These are phyloP conservation scores for Habroteleia sp. DNA, from an alignment of 2,888 invertebrate genomes.

Conservation along the genomic window DNA sequence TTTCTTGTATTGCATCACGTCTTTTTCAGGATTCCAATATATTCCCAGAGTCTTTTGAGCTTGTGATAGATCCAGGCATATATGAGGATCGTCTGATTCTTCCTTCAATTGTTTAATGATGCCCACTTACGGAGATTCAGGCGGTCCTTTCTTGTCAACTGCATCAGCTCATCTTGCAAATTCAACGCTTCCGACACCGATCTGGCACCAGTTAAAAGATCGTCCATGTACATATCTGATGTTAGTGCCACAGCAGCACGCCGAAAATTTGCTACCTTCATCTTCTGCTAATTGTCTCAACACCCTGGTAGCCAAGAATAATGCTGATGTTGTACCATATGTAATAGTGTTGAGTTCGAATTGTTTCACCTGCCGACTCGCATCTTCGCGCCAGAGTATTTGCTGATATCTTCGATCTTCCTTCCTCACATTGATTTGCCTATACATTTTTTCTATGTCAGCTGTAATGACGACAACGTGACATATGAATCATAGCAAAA, in stretches of 20 bases:
- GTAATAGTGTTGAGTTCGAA: constrained; percentile 69
- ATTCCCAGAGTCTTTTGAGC: constrained; percentile 45
- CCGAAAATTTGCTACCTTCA: constrained; percentile 3
- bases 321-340: constrained; percentile 67
- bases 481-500: constrained; percentile 1
- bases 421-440: constrained; percentile 58
- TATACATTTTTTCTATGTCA: constrained; percentile 62
- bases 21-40: constrained; percentile 33
- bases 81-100: constrained; percentile 2
- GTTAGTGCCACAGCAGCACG: neutral
- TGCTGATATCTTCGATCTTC: constrained; percentile 67
- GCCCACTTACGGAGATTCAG: constrained; percentile 30
- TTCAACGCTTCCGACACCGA: neutral
- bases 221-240: constrained; percentile 31
- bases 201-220: constrained; percentile 12
- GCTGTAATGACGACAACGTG: constrained; percentile 8
- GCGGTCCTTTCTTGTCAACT: constrained; percentile 1
- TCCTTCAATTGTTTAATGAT: constrained; percentile 1
- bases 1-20: constrained; percentile 15
- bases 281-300: constrained; percentile 24
- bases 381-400: constrained; percentile 69
- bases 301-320: constrained; percentile 64
- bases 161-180: neutral
- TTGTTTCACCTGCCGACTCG: constrained; percentile 17
- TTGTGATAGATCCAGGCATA: constrained; percentile 15